Evolutionary conservation across 2,797 vertebrate species (phyloP).

Genomic region (Coregonus suidteri): DNA sequence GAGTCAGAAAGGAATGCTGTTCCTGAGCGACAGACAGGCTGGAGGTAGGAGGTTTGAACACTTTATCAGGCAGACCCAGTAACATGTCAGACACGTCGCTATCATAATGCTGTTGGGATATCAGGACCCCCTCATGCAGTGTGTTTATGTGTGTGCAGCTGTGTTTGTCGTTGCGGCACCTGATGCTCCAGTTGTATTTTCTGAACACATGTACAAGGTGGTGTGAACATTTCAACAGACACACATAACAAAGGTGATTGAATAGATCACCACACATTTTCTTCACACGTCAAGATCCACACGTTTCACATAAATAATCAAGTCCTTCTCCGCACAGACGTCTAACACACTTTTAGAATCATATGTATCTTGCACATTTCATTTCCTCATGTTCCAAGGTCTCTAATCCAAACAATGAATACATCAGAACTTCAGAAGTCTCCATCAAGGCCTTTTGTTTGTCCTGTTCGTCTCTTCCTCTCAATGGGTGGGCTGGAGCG

Average conservation of each 20-base stretch:
- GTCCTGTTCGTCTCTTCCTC: not conserved
- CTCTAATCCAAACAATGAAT: not conserved
- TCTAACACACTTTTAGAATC: not conserved
- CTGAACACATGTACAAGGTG: no score
- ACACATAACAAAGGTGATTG: no score
- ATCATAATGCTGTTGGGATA: not conserved
- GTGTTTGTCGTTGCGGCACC: slow-evolving; percentile 3
- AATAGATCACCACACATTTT: no score
- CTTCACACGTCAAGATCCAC: no score
- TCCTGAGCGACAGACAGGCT: not conserved
- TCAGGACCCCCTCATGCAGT: not conserved
- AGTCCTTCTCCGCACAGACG: no score
- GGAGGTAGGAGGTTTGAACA: not conserved
- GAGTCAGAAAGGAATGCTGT: slow-evolving; percentile 16
- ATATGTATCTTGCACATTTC: not conserved
- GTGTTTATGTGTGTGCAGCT: not conserved
- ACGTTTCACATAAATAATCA: no score
- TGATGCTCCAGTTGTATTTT: not conserved
- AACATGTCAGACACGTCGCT: slow-evolving; percentile 6
- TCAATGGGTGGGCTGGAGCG: not conserved
- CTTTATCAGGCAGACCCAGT: not conserved
- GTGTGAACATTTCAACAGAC: no score
- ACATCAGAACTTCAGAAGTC: not conserved
- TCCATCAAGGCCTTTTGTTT: not conserved
- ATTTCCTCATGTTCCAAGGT: not conserved